Evolutionary conservation across 2,888 invertebrate genomes (phyloP).

Genomic region (Ectemnius cavifrons): DNA sequence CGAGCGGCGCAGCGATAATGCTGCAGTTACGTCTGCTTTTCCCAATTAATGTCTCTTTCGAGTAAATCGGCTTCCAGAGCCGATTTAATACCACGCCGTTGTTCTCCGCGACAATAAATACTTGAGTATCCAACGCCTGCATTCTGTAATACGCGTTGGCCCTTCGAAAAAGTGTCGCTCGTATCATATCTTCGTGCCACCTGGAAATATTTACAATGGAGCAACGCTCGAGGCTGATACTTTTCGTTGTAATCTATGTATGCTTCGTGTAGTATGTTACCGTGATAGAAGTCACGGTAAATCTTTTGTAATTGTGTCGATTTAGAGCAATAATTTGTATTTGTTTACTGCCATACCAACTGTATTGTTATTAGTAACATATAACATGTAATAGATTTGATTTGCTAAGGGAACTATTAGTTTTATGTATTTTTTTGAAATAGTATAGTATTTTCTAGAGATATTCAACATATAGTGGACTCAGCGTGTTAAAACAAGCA

Average conservation of each 20-base stretch:
- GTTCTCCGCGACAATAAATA: background rate
- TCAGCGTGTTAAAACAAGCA: too few species aligned
- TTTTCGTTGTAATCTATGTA: background rate
- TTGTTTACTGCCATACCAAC: too few species aligned
- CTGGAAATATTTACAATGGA: background rate
- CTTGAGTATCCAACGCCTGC: background rate
- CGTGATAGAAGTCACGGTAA: background rate
- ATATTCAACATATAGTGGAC: too few species aligned
- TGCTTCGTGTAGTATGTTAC: background rate
- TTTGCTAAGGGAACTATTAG: too few species aligned
- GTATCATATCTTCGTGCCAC: background rate
- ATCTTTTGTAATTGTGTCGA: background rate
- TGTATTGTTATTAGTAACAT: too few species aligned
- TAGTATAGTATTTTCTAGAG: too few species aligned
- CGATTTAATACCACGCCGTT: background rate
- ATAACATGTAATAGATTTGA: too few species aligned
- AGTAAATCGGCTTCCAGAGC: background rate
- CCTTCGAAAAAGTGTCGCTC: background rate
- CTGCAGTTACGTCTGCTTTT: conserved; percentile 11
- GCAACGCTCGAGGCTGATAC: background rate
- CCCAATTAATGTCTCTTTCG: background rate
- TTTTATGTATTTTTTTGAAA: too few species aligned
- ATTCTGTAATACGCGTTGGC: background rate
- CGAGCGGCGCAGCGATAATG: conserved; percentile 28
- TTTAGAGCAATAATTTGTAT: too few species aligned